phyloP scores from a whole-genome alignment of 2,797 vertebrate genomes.

The Poeciliopsis infans region DNA sequence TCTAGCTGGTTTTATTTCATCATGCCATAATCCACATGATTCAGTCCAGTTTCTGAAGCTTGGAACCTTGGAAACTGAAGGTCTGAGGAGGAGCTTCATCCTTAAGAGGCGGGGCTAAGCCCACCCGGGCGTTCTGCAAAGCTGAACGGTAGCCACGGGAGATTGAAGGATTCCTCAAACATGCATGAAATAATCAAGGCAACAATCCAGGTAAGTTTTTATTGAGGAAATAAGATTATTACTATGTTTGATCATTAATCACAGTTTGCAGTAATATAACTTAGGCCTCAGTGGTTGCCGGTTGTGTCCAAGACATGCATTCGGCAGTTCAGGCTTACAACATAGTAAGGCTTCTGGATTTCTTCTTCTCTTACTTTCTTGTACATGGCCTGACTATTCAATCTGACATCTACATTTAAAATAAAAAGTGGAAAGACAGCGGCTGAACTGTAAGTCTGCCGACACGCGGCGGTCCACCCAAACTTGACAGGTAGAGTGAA shows the following conservation, averaged over 20 bases:
- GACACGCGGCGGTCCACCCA: background rate
- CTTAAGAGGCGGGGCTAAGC: no score
- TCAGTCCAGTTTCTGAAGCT: background rate
- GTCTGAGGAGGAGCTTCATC: no score
- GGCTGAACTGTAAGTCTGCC: background rate
- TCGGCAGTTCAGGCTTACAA: background rate
- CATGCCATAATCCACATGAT: background rate
- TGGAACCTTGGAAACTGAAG: no score
- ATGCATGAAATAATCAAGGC: no score
- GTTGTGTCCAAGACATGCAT: background rate
- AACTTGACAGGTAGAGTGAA: background rate
- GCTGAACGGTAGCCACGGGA: no score
- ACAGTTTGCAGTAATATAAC: background rate
- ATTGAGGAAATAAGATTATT: background rate
- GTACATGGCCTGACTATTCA: background rate
- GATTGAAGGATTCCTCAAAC: no score
- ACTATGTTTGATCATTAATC: background rate
- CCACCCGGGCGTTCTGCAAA: no score
- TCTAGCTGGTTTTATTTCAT: background rate
- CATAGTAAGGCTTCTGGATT: background rate
- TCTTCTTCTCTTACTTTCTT: background rate
- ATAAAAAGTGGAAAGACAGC: background rate
- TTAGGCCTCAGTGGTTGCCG: background rate
- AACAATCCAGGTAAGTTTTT: no score
- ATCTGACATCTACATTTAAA: background rate